phyloP scores from a whole-genome alignment of 2,113 vertebrate species.

The Halichoeres trimaculatus region DNA sequence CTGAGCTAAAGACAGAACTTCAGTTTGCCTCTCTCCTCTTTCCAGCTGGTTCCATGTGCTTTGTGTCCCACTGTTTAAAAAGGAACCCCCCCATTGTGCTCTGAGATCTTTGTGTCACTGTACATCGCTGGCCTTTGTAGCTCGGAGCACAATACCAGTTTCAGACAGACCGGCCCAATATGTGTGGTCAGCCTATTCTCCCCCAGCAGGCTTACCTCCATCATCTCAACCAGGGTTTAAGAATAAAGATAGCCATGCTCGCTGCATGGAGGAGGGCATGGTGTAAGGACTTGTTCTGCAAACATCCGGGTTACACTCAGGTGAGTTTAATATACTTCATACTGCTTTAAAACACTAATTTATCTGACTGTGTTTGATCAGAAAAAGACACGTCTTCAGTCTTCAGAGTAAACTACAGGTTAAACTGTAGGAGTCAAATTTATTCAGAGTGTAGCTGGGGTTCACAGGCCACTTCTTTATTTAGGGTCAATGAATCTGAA shows the following conservation, averaged over 20 bases:
- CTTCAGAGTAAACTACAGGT: too few relatives aligned
- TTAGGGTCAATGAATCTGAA: too few relatives aligned
- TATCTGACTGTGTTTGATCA: neutral
- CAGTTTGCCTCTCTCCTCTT: constrained; percentile 59
- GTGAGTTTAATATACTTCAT: constrained; percentile 48
- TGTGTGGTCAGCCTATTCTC: constrained; percentile 73
- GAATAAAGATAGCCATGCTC: constrained; percentile 64
- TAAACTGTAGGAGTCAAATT: too few relatives aligned
- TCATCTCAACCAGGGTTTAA: constrained; percentile 36
- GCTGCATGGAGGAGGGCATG: constrained; percentile 36
- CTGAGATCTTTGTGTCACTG: constrained; percentile 78
- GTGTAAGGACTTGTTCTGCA: constrained; percentile 53
- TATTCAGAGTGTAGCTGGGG: too few relatives aligned
- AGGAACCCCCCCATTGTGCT: constrained; percentile 73
- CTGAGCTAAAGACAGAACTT: constrained; percentile 23
- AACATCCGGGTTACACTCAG: constrained; percentile 50
- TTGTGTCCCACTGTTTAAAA: constrained; percentile 74
- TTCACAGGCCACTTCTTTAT: too few relatives aligned
- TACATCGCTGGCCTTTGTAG: constrained; percentile 78
- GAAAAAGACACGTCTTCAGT: too few relatives aligned
- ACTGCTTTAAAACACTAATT: neutral
- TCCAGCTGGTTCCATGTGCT: constrained; percentile 75
- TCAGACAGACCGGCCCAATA: constrained; percentile 72
- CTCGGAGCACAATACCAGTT: constrained; percentile 72
- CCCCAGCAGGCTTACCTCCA: constrained; percentile 34